Evolutionary conservation across 2,888 invertebrate species (phyloP), one percentile per base, ranked within the genome.

Genomic region (Epinotia bilunana): DNA sequence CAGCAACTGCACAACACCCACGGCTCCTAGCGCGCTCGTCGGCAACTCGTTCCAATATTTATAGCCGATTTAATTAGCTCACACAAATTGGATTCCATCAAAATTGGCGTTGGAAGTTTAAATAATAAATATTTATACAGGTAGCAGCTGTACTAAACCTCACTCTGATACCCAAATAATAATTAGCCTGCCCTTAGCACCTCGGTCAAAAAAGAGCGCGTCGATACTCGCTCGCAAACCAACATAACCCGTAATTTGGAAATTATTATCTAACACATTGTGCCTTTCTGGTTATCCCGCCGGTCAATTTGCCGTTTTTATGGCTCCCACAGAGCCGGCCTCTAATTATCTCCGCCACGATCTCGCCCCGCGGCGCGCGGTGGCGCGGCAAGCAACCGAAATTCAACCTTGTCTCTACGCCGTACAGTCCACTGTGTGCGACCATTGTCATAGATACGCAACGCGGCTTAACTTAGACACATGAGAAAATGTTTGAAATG

Each of bases 211-310:
- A 93, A 92, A 91, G 89, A 88, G 81, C 85, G 86, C 84, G 85
- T 81, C 88, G 89, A 87, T 85, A 84, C 90, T 89, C 90, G 90
- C 90, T 90, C 89, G 92, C 92, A 88, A 92, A 92, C 92, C 88
- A 86, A 90, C 92, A 90, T 87, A 93, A 93, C 94, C 93, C 93
- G 90, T 93, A 94, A 94, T 93, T 94, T 93, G 93, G 93, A 94
- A 94, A 93, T 94, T 93, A 93, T 93, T 93, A 93, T 94, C 93
- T 94, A 94, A 94, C 94, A 94, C 93, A 94, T 94, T 94, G 93
- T 93, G 94, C 93, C 94, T 94, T 93, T 94, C 92, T 93, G 93
- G 91, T 92, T 93, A 93, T 94, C 94, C 93, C 94, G 93, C 92
- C 93, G 94, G 94, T 93, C 93, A 94, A 93, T 94, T 94, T 93